Evolutionary conservation across 2,888 invertebrate genomes (phyloP), one percentile per base, ranked within the genome.

Genomic region (Philereme vetulata): DNA sequence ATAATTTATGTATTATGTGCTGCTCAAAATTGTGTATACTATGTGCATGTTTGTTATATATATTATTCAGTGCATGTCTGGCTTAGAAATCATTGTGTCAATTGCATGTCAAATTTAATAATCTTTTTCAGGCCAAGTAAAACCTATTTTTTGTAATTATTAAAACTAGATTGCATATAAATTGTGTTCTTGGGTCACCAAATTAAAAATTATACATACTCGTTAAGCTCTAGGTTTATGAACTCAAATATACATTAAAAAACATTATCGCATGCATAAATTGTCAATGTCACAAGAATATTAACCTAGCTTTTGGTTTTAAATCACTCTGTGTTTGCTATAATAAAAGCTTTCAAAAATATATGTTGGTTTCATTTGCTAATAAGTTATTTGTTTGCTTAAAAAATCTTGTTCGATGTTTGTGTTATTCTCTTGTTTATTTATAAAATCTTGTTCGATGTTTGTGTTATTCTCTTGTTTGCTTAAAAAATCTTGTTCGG

Each of bases 341-440:
- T 71, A 80, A 75, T 80, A 80, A 80, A 80, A 57, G 62, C 63
- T 72, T 72, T 72, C 60, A 53, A 78, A 76, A 70, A 75, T 72
- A 49, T 61, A 6, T 3, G 42, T 32, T 64, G 43, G 57, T 68
- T 70, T 67, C 32, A 54, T 62, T 56, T 57, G 4, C n/a, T 47
- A 50, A 4, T 4, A 7, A 38, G 8, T 7, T 38, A 38, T 21
- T 21, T 21, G 21, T 21, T 21, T 21, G 21, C 21, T 21, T 21
- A 21, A 21, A n/a, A n/a, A n/a, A n/a, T n/a, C n/a, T n/a, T n/a
- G n/a, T n/a, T n/a, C n/a, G n/a, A n/a, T n/a, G n/a, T n/a, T n/a
- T n/a, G n/a, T n/a, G n/a, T n/a, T n/a, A n/a, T n/a, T n/a, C n/a
- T n/a, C n/a, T n/a, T n/a, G n/a, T n/a, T n/a, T n/a, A n/a, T n/a